Conservation (phyloP, 2,797 vertebrate species). For the Chaetodon trifasciatus region DNA sequence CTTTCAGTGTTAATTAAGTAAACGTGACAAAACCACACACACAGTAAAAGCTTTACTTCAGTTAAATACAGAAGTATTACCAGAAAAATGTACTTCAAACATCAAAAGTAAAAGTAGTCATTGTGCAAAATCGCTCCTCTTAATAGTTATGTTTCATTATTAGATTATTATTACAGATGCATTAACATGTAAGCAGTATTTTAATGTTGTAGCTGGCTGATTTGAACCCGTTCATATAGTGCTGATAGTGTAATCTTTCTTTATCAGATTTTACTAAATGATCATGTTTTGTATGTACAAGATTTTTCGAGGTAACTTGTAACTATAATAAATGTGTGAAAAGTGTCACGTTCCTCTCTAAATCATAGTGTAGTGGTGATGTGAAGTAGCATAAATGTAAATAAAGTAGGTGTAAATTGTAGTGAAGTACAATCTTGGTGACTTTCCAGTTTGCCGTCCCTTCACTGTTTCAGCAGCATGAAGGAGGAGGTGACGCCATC, state of each 20-base stretch:
- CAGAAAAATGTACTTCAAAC: neutral
- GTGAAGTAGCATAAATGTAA: neutral
- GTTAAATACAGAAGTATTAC: neutral
- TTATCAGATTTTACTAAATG: neutral
- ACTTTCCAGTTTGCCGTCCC: slow-evolving; percentile 15
- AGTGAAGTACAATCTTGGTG: no score
- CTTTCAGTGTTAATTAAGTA: neutral
- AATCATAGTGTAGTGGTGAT: neutral
- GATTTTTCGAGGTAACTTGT: neutral
- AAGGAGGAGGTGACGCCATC: slow-evolving; percentile 19
- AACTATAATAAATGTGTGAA: neutral
- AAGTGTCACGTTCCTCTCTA: no score
- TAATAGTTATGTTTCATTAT: neutral
- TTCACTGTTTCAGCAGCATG: slow-evolving; percentile 66
- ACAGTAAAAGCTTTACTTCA: neutral
- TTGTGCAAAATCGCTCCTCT: neutral
- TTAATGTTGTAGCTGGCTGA: neutral
- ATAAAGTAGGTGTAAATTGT: neutral
- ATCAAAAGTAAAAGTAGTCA: neutral
- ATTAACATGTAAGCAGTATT: neutral
- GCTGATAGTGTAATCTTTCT: neutral
- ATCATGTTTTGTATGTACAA: neutral
- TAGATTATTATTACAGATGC: neutral
- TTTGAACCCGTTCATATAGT: neutral
- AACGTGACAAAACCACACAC: neutral